phyloP scores from a whole-genome alignment of 2,888 invertebrate species.

The Ophion obscuratus region DNA sequence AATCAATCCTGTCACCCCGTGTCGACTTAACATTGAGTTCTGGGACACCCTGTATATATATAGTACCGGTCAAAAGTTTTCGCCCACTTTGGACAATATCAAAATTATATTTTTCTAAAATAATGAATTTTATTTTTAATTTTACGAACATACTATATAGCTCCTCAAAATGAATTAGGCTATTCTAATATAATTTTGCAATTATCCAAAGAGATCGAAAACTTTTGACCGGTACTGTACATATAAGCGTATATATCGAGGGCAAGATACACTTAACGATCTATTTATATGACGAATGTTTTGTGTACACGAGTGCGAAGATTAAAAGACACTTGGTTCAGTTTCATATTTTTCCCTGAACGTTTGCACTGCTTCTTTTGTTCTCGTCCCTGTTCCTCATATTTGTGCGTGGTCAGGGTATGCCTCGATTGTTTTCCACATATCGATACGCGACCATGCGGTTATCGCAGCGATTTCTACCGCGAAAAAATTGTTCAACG shows the following conservation, averaged over 20 bases:
- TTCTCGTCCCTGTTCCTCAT: neutral
- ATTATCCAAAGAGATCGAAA: too few species aligned
- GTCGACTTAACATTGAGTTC: too few species aligned
- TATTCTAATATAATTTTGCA: too few species aligned
- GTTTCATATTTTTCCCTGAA: neutral
- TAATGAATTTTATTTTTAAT: too few species aligned
- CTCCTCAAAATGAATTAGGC: too few species aligned
- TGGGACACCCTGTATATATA: too few species aligned
- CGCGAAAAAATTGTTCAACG: neutral
- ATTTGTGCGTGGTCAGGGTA: neutral
- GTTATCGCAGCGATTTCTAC: neutral
- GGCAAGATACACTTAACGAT: slow-evolving; percentile 2
- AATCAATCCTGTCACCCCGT: too few species aligned
- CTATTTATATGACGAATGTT: slow-evolving; percentile 38
- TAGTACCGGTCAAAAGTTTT: too few species aligned
- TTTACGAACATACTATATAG: too few species aligned
- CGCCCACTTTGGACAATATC: too few species aligned
- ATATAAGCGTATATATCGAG: neutral
- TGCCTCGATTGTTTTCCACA: neutral
- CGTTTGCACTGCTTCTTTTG: neutral
- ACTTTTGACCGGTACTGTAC: too few species aligned
- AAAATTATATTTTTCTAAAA: too few species aligned
- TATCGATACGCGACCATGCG: neutral
- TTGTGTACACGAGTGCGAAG: slow-evolving; percentile 21
- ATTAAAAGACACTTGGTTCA: slow-evolving; percentile 45